Base-by-base conservation (phyloP, 2,888 invertebrate genomes). In the Tuta absoluta region DNA sequence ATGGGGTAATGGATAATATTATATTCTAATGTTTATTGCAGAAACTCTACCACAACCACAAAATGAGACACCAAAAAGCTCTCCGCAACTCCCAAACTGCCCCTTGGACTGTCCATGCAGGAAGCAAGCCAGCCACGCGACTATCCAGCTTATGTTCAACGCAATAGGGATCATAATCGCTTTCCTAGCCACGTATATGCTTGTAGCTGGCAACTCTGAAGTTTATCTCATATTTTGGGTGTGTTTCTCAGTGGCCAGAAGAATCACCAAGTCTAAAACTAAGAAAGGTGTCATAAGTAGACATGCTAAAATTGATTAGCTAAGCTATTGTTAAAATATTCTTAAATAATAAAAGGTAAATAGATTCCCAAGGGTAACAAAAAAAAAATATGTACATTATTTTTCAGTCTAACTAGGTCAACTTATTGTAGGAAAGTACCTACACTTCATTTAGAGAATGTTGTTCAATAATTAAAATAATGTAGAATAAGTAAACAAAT, bases 181-280 rank as follows among this genome's bases (percentile, higher is more conserved):
- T 0, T 68, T 89, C 1, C 64, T 85, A n/a, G 88, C 87, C 0
- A 80, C 84, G 0, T 91, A 89, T 58, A 66, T 89, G 72, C 84
- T 90, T 23, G 73, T 90, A 0, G 81, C 79, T 12, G 85, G 86
- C 0, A 84, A 90, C 62, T 89, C 91, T 0, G 86, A 85, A 21
- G 64, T 90, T 4, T 91, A 89, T 63, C 73, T 91, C 12, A 72
- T 89, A 12, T 89, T 90, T 67, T 91, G 91, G 91, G 73, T 91
- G 2, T 73, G 75, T 37, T 91, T 86, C 66, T 90, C 91, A 0
- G 78, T 90, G 0, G 70, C 89, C 0, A 80, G 91, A 65, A 56
- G 56, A 74, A 81, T 87, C 75, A 68, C 53, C 0, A 62, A 53
- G 28, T 23, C 49, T 28, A 62, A 37, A 62, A 56, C 33, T 19